Evolutionary conservation across 2,888 invertebrate species (phyloP), one percentile per base, ranked within the genome.

Genomic region (Nematopogon swammerdamellus): DNA sequence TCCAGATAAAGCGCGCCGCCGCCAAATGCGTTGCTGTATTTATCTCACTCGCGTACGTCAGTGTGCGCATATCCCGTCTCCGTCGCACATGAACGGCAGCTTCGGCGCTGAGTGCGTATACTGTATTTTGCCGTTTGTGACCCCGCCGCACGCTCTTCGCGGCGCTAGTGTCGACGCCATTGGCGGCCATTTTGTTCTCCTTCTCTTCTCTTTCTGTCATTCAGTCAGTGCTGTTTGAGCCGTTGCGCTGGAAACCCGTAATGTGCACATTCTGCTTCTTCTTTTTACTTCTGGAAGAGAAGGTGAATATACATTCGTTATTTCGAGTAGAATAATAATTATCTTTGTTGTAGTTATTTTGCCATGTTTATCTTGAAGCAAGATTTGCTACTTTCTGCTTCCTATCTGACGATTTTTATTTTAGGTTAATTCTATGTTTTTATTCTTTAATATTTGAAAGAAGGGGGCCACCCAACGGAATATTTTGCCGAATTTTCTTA

Each of bases 161-260:
- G 70, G 60, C 66, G 71, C 65, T 55, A 60, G 56, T 51, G 56
- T 58, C n/a, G n/a, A n/a, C 52, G 55, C 56, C 3, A 3, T 3
- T 3, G 67, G 60, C 70, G 57, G 75, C 77, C 75, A 76, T 77
- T 75, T 77, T 36, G 36, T 36, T 4, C 36, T 36, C 11, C 8
- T 36, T 36, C 36, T 76, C 74, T 77, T 79, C 77, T 75, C 72
- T 68, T 67, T 72, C 68, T 64, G 67, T 70, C 70, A 65, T 55
- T 59, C 57, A 63, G 66, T 66, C 69, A 77, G 77, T 79, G 62
- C 61, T 53, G 62, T 55, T 57, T 60, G 56, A 62, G 59, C 62
- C 69, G 70, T 61, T 70, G 54, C 55, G 59, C 58, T 49, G 68
- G 57, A 53, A 60, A 61, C 64, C 58, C 61, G 77, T 65, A 54